phyloP scores from a whole-genome alignment of 2,113 vertebrate genomes.

The Eretmochelys imbricata region DNA sequence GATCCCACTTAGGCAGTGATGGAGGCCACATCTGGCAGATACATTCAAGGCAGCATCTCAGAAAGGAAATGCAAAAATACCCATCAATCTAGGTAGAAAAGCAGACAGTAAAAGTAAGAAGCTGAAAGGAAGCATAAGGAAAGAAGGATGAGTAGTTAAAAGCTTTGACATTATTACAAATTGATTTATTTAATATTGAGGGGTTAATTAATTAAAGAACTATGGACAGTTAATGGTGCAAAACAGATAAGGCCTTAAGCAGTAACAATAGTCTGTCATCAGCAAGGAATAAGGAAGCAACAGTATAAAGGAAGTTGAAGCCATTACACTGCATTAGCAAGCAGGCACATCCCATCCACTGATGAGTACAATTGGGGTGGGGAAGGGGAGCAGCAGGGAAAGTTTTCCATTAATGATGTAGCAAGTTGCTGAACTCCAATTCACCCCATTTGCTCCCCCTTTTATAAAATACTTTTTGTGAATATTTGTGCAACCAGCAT shows the following conservation, averaged over 20 bases:
- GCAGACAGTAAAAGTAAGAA: background rate
- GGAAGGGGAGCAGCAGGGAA: too few relatives aligned
- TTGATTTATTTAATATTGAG: background rate
- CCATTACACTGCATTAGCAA: too few relatives aligned
- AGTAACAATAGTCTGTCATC: background rate
- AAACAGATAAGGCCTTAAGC: background rate
- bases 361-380: too few relatives aligned
- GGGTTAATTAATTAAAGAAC: background rate
- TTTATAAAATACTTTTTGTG: too few relatives aligned
- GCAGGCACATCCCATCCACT: too few relatives aligned
- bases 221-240: background rate
- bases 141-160: background rate
- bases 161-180: background rate
- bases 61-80: background rate
- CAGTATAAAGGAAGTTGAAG: too few relatives aligned
- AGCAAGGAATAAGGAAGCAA: background rate
- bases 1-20: background rate
- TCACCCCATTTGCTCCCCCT: background rate
- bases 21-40: background rate
- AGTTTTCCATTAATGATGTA: background rate
- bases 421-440: background rate
- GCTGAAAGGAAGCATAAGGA: background rate
- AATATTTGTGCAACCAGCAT: too few relatives aligned
- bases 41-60: background rate
- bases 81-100: background rate